Evolutionary conservation across 1,140 invertebrate genomes (phyloP), one percentile per base, ranked within the genome.

Genomic region (Pemphigus obesinymphae): DNA sequence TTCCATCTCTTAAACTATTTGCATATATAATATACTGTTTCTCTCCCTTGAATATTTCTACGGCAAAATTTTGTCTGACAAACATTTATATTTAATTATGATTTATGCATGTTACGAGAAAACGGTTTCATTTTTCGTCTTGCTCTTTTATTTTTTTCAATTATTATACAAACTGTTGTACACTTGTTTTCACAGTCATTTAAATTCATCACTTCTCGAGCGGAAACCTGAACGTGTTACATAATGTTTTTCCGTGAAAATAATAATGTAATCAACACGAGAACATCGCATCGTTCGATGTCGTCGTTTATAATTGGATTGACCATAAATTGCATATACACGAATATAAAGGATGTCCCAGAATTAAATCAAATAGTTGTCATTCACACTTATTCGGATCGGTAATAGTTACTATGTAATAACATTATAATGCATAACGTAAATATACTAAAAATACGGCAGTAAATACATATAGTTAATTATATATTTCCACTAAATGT

Each of bases 71-170:
- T 37, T 11, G 23, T 55, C 48, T 31, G 45, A 76, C 72, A 76
- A 61, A 78, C 34, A 61, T 78, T 61, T 78, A 50, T 78, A 78
- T 78, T 55, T 78, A 78, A 78, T 61, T 78, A 78, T 43, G 31
- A 78, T 78, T 58, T 58, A 76, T 76, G 26, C 17, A 13, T 55
- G n/a, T n/a, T n/a, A 50, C 45, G 45, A 50, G 15, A 53, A 70
- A 23, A 70, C 23, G 13, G n/a, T 70, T 70, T 70, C 23, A 26
- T 70, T 70, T 43, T 68, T 68, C 34, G 43, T 48, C 29, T 48
- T 11, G 26, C n/a, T 29, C 26, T 70, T 72, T n/a, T n/a, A n/a
- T n/a, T n/a, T n/a, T 68, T 45, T 72, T 29, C 40, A 72, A 48
- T 72, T 72, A 48, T n/a, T n/a, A 4, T 20, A 72, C 40, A 40